Conservation (phyloP, 1,140 invertebrate species). For the Myzus persicae region DNA sequence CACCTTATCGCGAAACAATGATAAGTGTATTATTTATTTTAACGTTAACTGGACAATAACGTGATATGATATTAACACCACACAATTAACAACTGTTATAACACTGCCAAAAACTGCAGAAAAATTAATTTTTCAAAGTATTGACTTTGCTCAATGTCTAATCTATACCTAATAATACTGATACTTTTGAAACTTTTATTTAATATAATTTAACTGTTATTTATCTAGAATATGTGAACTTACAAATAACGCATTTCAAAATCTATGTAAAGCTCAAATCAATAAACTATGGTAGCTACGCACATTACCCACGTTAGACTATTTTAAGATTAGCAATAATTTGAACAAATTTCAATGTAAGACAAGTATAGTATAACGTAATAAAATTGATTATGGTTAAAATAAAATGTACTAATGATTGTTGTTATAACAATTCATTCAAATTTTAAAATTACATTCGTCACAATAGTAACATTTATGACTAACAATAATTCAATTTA, state of each 20-base stretch:
- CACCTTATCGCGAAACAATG: not conserved
- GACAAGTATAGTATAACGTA: not conserved
- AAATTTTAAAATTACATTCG: not conserved
- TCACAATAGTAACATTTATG: not conserved
- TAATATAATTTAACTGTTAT: no score
- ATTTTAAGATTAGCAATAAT: not conserved
- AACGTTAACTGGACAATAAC: not conserved
- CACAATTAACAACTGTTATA: not conserved
- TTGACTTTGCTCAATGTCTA: not conserved
- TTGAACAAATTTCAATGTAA: not conserved
- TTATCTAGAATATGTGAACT: not conserved
- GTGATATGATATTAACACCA: not conserved
- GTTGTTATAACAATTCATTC: not conserved
- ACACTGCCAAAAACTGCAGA: not conserved
- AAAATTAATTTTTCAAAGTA: not conserved
- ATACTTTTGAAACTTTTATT: no score
- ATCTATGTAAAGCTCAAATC: no score
- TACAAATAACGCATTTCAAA: no score
- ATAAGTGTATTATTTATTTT: not conserved
- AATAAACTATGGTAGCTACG: no score
- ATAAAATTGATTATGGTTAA: no score
- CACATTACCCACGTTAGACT: not conserved
- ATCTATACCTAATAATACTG: not conserved
- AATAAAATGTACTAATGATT: not conserved
- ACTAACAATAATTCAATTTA: not conserved